Percentiles rank a stretch among this genome's conserved stretches.
These are phyloP conservation scores for Drosophila burlai DNA, from an alignment of 1,140 invertebrate species.

Conservation along the genomic window DNA sequence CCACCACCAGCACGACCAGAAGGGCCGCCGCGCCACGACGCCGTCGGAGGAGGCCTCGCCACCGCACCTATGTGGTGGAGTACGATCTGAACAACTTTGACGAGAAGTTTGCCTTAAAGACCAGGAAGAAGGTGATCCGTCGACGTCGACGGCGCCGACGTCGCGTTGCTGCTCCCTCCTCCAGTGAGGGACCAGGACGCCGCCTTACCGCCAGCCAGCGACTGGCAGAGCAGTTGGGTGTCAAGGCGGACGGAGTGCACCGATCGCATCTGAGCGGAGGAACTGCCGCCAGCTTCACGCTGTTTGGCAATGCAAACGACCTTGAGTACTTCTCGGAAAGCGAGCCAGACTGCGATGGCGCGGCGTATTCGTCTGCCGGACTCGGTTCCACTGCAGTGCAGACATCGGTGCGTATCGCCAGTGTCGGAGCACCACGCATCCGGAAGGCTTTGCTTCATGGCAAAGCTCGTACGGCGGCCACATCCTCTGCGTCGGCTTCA, in stretches of 20 bases:
- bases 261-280: constrained; percentile 59
- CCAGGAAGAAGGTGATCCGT: constrained; percentile 84
- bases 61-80: constrained; percentile 86
- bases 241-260: constrained; percentile 71
- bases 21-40: constrained; percentile 52
- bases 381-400: constrained; percentile 84
- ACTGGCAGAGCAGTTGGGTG: constrained; percentile 75
- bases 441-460: constrained; percentile 66
- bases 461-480: constrained; percentile 49
- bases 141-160: constrained; percentile 78
- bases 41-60: constrained; percentile 65
- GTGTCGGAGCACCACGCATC: constrained; percentile 57
- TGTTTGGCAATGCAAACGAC: constrained; percentile 87
- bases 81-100: constrained; percentile 86
- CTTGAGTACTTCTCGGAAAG: constrained; percentile 88
- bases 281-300: constrained; percentile 83
- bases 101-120: constrained; percentile 87
- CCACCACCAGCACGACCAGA: constrained; percentile 57
- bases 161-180: not conserved
- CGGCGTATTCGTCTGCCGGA: constrained; percentile 1
- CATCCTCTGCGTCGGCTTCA: constrained; percentile 13
- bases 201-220: constrained; percentile 83
- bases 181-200: constrained; percentile 18
- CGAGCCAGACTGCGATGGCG: constrained; percentile 43
- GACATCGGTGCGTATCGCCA: constrained; percentile 65